Conservation (phyloP, 2,113 vertebrate genomes). For the Pica pica region DNA sequence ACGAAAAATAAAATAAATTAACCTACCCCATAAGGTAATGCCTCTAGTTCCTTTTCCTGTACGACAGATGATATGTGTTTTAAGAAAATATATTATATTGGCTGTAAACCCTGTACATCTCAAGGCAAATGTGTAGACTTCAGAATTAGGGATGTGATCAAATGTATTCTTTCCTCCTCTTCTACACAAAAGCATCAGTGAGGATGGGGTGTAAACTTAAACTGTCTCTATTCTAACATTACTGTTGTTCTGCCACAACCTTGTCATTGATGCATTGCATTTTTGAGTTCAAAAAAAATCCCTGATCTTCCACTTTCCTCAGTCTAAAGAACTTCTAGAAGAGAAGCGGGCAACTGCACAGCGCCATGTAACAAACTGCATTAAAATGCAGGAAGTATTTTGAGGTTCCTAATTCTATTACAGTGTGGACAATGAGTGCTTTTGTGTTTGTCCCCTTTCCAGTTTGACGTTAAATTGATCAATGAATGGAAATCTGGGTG, state of each 20-base stretch:
- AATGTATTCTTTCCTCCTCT: neutral
- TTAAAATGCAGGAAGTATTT: slow-evolving; percentile 53
- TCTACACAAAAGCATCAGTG: neutral
- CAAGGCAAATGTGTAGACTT: neutral
- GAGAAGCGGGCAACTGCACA: slow-evolving; percentile 40
- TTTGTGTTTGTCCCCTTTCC: slow-evolving; percentile 63
- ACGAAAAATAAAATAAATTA: neutral
- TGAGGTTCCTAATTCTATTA: slow-evolving; percentile 66
- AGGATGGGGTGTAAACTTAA: slow-evolving; percentile 16
- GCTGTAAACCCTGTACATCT: neutral
- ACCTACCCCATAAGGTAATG: neutral
- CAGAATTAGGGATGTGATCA: neutral
- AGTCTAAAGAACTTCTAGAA: slow-evolving; percentile 20
- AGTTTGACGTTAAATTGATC: slow-evolving; percentile 65
- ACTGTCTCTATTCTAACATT: slow-evolving; percentile 28
- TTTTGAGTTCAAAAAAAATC: slow-evolving; percentile 44
- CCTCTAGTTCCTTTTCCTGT: neutral
- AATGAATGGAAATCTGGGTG: slow-evolving; percentile 58
- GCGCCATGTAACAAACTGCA: slow-evolving; percentile 18
- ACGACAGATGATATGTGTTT: neutral
- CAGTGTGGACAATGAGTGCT: slow-evolving; percentile 50
- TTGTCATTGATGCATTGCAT: slow-evolving; percentile 21
- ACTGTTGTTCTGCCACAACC: slow-evolving; percentile 18
- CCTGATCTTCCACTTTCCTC: slow-evolving; percentile 18
- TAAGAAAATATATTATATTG: neutral